Evolutionary conservation across 2,797 vertebrate genomes (phyloP), one percentile per base, ranked within the genome.

Genomic region (Anomalospiza imberbis): DNA sequence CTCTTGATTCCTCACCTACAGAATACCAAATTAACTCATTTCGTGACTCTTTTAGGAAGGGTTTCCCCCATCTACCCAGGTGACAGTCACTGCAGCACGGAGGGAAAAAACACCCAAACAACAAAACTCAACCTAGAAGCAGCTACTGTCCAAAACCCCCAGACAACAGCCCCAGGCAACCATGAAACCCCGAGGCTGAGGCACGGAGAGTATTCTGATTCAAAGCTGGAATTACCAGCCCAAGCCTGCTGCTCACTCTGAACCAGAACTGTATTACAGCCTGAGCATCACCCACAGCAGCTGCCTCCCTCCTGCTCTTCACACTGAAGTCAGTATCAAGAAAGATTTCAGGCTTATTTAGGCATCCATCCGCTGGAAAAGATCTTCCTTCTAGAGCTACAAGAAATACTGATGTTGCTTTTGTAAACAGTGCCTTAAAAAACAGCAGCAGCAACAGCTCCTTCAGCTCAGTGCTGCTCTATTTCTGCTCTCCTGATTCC

Each of bases 361-460:
- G 40, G 51, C 48, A 89, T 65, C 71, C 31, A 79, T 42, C 16
- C 9, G 3, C 50, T 0, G 0, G 81, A 87, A 89, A 88, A 74
- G 31, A 74, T 9, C 54, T 34, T 75, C 62, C 73, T 66, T 47
- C 57, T 36, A 67, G 26, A 73, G 60, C 21, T n/a, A 81, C 70
- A 75, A 83, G 62, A 83, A 54, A 50, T 50, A 85, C n/a, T 28
- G 60, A 79, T 74, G 75, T 51, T 87, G 60, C 16, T 87, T 95
- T 77, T 92, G 45, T 47, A 83, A 92, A 92, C 29, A 63, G 66
- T 13, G 26, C 42, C 72, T 93, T 83, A 76, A 94, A 92, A 79
- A 87, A 38, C 2, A 1, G 66, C 51, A 75, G 44, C 10, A 95
- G 76, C 54, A 85, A 11, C 53, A 81, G 54, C 71, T 94, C 63